Base-by-base conservation (phyloP, 1,140 invertebrate species). In the Penaeus chinensis region DNA sequence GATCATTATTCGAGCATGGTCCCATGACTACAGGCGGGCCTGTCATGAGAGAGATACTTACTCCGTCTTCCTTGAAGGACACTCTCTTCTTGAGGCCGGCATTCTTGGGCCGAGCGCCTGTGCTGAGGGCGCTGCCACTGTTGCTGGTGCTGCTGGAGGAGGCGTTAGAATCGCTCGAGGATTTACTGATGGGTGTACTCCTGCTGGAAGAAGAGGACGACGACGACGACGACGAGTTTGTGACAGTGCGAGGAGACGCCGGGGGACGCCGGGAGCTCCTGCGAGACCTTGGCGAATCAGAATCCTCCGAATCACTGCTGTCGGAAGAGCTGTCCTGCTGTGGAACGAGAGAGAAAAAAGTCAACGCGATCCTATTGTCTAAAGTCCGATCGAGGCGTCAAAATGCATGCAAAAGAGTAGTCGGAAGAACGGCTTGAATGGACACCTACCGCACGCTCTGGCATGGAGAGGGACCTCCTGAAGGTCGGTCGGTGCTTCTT, bases 151-250 rank as follows among this genome's bases (percentile, higher is more conserved):
- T 76, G n/a, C 74, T 65, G 79, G 80, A 84, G 13, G 90, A 84
- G 13, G 90, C 82, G 61, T 84, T 90, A 19, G 90, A 90, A 83
- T 90, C 90, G 69, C 90, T 90, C 1, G 90, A 90, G 22, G 90
- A 90, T 61, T 90, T 90, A 61, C 87, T 89, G 61, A 90, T 90
- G 61, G 88, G 85, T 0, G 89, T 85, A 37, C 89, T 84, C 71
- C 76, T 88, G 61, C 54, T 89, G 47, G 86, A 81, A 20, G 89
- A 88, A 8, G 82, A 84, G n/a, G 89, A 77, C 20, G 87, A 81
- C 32, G 89, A 88, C 82, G 81, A 77, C 63, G 66, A 86, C 18
- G 89, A 85, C n/a, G 84, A 86, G 69, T 87, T 77, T n/a, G 78
- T 27, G 20, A 82, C 63, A 62, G 37, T 84, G 32, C 90, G 85